These are phyloP conservation scores for Ceyx cyanopectus DNA, from an alignment of 2,113 vertebrate genomes.

Conservation along the genomic window DNA sequence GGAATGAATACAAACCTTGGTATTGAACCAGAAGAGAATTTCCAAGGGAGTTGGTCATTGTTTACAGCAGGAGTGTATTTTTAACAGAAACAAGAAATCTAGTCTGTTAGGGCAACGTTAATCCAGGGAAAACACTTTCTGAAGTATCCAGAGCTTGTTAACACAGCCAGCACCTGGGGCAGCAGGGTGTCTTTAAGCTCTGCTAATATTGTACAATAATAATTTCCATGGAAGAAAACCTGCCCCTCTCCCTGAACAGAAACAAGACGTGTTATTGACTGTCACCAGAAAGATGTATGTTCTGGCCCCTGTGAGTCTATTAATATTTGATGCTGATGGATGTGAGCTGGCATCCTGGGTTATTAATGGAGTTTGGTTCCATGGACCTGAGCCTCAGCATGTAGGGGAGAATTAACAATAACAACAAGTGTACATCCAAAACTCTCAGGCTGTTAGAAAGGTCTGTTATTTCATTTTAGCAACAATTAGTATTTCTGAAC, in stretches of 20 bases:
- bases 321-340: constrained; percentile 74
- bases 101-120: constrained; percentile 10
- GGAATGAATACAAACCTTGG: not conserved
- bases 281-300: constrained; percentile 49
- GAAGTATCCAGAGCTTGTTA: constrained; percentile 33
- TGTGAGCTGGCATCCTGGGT: constrained; percentile 56
- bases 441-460: not conserved
- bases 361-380: constrained; percentile 61
- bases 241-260: constrained; percentile 20
- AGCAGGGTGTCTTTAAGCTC: constrained; percentile 30
- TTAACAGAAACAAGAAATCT: constrained; percentile 2
- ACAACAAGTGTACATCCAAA: not conserved
- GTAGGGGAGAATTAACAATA: not conserved
- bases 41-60: not conserved
- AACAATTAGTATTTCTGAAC: not conserved
- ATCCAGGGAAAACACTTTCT: constrained; percentile 23
- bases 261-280: constrained; percentile 66
- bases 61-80: not conserved
- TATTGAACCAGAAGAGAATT: not conserved
- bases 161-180: constrained; percentile 29
- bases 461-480: not conserved
- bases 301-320: constrained; percentile 33
- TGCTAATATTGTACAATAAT: constrained; percentile 54
- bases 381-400: not conserved
- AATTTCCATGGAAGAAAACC: constrained; percentile 49